A percentile compares a stretch with the other conserved stretches of the same genome.
phyloP scores from a whole-genome alignment of 1,140 invertebrate species.

The Scaptomyza montana region DNA sequence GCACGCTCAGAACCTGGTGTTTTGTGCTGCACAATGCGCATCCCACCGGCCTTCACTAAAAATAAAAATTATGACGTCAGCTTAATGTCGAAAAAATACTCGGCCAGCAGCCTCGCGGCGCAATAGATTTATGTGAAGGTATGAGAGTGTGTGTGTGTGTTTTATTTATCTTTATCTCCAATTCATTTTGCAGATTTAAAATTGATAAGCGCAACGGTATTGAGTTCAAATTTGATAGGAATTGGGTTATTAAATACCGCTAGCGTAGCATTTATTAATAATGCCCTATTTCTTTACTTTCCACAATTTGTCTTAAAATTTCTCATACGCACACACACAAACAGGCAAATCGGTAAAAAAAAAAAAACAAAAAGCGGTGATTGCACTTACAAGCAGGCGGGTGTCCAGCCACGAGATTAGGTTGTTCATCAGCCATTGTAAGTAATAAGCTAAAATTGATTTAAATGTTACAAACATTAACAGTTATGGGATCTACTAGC shows the following conservation, averaged over 20 bases:
- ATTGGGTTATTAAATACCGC: constrained; percentile 23
- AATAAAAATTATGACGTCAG: constrained; percentile 68
- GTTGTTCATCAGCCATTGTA: constrained; percentile 85
- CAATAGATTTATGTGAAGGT: constrained; percentile 18
- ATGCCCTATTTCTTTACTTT: constrained; percentile 88
- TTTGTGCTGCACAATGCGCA: constrained; percentile 96
- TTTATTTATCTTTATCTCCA: constrained; percentile 43
- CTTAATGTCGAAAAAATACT: constrained; percentile 39
- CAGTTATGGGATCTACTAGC: not conserved
- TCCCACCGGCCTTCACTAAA: constrained; percentile 95
- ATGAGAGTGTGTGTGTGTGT: not conserved
- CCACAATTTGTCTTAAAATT: constrained; percentile 15
- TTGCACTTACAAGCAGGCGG: constrained; percentile 90
- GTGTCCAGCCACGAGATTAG: constrained; percentile 91
- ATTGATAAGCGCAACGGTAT: constrained; percentile 58
- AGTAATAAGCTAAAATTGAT: constrained; percentile 16
- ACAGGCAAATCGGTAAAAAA: not conserved
- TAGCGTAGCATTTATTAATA: constrained; percentile 31
- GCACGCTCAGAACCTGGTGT: constrained; percentile 87
- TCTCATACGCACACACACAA: constrained; percentile 9
- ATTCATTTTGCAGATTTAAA: constrained; percentile 39
- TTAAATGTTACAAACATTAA: not conserved
- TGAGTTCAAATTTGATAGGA: constrained; percentile 28
- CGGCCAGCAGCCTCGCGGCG: constrained; percentile 18
- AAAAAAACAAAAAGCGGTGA: constrained; percentile 6